A percentile compares a stretch with the other conserved stretches of the same genome.
Evolutionary conservation across 2,113 vertebrate genomes (phyloP).

Genomic region (Rhagologus leucostigma): DNA sequence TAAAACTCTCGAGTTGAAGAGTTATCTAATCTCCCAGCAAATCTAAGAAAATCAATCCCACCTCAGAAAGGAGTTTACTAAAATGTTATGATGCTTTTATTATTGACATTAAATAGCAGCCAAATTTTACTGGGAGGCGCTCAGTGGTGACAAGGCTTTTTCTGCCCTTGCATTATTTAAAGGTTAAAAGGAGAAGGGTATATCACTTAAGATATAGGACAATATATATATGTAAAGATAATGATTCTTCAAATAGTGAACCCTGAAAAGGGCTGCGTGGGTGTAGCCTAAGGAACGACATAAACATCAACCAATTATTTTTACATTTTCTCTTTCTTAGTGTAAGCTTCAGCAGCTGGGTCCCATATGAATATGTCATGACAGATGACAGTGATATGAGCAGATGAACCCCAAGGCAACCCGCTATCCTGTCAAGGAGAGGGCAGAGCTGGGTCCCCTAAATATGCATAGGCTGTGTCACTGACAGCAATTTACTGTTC

Average conservation of each 20-base stretch:
- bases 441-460: slow-evolving; percentile 28
- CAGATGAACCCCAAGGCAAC: slow-evolving; percentile 51
- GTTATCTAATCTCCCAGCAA: not conserved
- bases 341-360: slow-evolving; percentile 50
- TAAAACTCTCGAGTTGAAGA: not conserved
- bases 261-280: not conserved
- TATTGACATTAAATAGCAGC: not conserved
- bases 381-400: slow-evolving; percentile 51
- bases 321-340: slow-evolving; percentile 1
- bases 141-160: not conserved
- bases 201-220: not conserved
- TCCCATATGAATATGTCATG: slow-evolving; percentile 48
- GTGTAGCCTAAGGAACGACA: slow-evolving; percentile 35
- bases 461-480: slow-evolving; percentile 39
- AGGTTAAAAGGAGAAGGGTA: not conserved
- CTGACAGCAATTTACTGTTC: slow-evolving; percentile 42
- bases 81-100: slow-evolving; percentile 6
- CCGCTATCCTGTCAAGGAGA: slow-evolving; percentile 6
- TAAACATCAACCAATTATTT: slow-evolving; percentile 55
- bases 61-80: not conserved
- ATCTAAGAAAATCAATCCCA: not conserved
- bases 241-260: slow-evolving; percentile 23
- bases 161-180: slow-evolving; percentile 27
- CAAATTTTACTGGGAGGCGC: not conserved
- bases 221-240: slow-evolving; percentile 16